Conservation (phyloP, 2,797 vertebrate species). For the Peromyscus attwateri region DNA sequence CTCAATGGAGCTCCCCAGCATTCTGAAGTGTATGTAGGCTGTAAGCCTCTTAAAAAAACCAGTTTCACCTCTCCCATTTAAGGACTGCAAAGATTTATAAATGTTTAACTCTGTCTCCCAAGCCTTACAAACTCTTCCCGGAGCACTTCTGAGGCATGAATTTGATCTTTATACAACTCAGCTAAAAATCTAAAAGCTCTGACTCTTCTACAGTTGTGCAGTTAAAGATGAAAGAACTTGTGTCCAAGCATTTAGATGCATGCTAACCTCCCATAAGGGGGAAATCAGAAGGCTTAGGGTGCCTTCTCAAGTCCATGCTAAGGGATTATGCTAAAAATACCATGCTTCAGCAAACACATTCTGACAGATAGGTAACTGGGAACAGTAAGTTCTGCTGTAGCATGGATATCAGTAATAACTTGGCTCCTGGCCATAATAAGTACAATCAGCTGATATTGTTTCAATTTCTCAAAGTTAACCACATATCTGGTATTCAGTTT, state of each 20-base stretch:
- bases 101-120: conserved; percentile 54
- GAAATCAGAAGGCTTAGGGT: conserved; percentile 45
- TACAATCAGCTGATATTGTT: conserved; percentile 35
- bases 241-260: conserved; percentile 62
- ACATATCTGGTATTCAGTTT: not conserved
- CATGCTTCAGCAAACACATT: conserved; percentile 8
- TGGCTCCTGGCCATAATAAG: conserved; percentile 22
- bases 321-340: conserved; percentile 59
- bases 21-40: conserved; percentile 51
- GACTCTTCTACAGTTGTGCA: conserved; percentile 65
- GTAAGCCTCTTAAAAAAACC: conserved; percentile 7
- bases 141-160: conserved; percentile 25
- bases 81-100: conserved; percentile 58
- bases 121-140: conserved; percentile 48
- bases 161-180: conserved; percentile 69
- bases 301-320: conserved; percentile 54
- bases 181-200: conserved; percentile 70
- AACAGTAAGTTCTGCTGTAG: conserved; percentile 42
- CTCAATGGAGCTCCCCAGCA: conserved; percentile 16
- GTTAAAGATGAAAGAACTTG: conserved; percentile 63
- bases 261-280: not conserved
- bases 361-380: not conserved
- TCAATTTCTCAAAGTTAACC: conserved; percentile 46
- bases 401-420: conserved; percentile 29
- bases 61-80: conserved; percentile 61